These are phyloP conservation scores for Cephalopachus bancanus DNA, from an alignment of 2,797 vertebrate genomes.

Conservation along the genomic window DNA sequence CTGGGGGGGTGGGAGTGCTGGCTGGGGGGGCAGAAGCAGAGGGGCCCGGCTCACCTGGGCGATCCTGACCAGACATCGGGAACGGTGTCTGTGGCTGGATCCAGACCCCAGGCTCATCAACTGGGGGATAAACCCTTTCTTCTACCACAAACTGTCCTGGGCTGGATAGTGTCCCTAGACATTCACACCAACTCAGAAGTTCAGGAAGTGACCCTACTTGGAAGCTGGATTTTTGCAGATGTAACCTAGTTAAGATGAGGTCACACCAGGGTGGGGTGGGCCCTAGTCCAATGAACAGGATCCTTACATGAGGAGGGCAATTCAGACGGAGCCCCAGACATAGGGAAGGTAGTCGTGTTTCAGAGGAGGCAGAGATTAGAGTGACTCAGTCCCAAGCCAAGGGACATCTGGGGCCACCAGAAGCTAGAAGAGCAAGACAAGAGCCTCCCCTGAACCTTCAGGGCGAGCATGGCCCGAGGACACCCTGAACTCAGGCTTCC, in stretches of 20 bases:
- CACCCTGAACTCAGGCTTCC: no score
- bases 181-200: background rate
- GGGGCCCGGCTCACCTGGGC: background rate
- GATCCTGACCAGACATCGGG: background rate
- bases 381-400: fast-evolving
- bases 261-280: background rate
- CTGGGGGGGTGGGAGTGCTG: fast-evolving
- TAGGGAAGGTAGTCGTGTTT: background rate
- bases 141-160: no score
- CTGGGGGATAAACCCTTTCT: background rate
- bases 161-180: background rate
- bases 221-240: background rate
- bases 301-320: no score
- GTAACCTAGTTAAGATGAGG: background rate
- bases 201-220: background rate
- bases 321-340: background rate
- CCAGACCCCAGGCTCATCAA: no score
- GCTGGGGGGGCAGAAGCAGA: background rate
- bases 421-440: background rate
- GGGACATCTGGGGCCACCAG: fast-evolving
- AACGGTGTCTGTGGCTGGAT: background rate
- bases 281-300: background rate
- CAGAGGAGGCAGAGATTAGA: background rate
- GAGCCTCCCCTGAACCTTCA: background rate
- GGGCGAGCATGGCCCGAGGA: fast-evolving